A percentile compares a stretch with the other conserved stretches of the same genome.
Conservation (phyloP, 2,113 vertebrate species). For the Suncus etruscus region DNA sequence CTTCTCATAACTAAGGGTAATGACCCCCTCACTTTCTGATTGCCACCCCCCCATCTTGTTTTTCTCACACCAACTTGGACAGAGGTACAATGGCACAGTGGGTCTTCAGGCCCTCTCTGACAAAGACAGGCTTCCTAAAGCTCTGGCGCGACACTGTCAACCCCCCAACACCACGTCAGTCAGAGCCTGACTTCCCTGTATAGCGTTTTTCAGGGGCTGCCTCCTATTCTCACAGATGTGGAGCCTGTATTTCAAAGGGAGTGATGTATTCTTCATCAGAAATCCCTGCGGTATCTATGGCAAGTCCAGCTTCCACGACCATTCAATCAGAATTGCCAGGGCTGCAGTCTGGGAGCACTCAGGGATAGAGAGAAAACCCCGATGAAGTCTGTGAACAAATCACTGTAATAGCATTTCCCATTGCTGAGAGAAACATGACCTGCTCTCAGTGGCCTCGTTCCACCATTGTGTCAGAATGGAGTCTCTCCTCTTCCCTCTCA, state of each 20-base stretch:
- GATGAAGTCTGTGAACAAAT: neutral
- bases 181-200: too few relatives aligned
- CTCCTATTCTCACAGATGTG: neutral
- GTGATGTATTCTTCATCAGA: neutral
- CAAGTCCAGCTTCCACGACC: constrained; percentile 34
- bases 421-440: neutral
- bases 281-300: neutral
- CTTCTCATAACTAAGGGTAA: neutral
- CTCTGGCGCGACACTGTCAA: neutral
- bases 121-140: neutral
- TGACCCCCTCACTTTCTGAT: neutral
- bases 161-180: neutral
- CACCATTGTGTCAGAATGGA: neutral
- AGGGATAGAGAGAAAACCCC: neutral
- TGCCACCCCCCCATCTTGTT: neutral
- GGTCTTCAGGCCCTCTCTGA: neutral
- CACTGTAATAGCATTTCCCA: neutral
- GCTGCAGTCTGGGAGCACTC: neutral
- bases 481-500: neutral
- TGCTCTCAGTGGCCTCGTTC: neutral
- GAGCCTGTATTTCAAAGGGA: neutral
- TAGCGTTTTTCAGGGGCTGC: neutral
- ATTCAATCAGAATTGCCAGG: neutral
- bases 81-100: neutral
- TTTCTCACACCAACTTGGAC: neutral